phyloP scores from a whole-genome alignment of 1,140 invertebrate species.

The Gryllus bimaculatus region DNA sequence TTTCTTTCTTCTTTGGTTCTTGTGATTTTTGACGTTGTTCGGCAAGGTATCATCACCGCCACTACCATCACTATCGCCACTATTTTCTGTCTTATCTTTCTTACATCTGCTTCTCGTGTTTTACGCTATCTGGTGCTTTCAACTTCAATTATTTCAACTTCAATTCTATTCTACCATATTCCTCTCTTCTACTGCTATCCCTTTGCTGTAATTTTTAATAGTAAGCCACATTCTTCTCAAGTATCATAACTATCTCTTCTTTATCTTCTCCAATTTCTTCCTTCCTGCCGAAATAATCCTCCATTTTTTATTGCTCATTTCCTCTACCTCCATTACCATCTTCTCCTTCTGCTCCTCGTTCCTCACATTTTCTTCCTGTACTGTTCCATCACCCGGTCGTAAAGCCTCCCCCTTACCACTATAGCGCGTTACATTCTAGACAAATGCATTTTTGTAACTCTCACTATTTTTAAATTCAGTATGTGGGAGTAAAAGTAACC shows the following conservation, averaged over 20 bases:
- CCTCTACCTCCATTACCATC: neutral
- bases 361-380: neutral
- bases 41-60: too few species aligned
- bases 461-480: neutral
- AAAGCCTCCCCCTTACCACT: too few species aligned
- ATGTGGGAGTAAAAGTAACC: neutral
- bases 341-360: neutral
- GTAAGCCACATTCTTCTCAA: neutral
- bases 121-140: neutral
- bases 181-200: neutral
- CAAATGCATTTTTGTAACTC: neutral
- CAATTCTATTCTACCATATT: neutral
- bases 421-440: too few species aligned
- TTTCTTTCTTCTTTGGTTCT: too few species aligned
- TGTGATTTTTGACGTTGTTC: too few species aligned
- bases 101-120: neutral
- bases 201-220: neutral
- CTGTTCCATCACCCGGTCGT: neutral
- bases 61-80: too few species aligned
- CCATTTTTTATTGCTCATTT: neutral
- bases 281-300: neutral
- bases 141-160: neutral
- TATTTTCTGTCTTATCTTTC: neutral
- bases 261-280: neutral
- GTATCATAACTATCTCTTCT: neutral